Conservation (phyloP, 1,140 invertebrate species). For the Phymorhynchus buccinoides region DNA sequence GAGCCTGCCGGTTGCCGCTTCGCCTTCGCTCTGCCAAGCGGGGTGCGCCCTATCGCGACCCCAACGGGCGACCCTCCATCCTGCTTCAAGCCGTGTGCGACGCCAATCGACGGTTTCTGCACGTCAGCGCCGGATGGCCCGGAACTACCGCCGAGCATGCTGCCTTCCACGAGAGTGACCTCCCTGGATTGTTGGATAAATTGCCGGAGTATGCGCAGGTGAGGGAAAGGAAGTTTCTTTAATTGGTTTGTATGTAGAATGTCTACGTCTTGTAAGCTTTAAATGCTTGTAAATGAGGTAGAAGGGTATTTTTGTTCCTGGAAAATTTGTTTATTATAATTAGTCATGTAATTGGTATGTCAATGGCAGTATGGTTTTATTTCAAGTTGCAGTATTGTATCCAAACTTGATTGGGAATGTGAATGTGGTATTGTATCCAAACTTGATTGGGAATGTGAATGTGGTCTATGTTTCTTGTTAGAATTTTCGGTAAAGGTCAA, state of each 20-base stretch:
- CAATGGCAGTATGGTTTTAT: too few relatives aligned
- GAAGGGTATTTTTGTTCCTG: too few relatives aligned
- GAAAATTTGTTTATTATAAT: too few relatives aligned
- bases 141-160: conserved; percentile 37
- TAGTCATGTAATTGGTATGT: too few relatives aligned
- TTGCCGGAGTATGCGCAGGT: conserved; percentile 37
- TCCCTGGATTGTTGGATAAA: conserved; percentile 36
- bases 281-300: too few relatives aligned
- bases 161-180: conserved; percentile 38
- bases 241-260: background rate
- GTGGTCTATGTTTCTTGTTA: too few relatives aligned
- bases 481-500: too few relatives aligned
- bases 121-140: conserved; percentile 36
- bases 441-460: too few relatives aligned
- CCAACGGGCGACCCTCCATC: conserved; percentile 35
- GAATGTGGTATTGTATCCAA: too few relatives aligned
- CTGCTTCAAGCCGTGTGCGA: conserved; percentile 35
- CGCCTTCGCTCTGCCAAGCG: conserved; percentile 33
- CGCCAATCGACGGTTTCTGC: conserved; percentile 29
- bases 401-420: too few relatives aligned
- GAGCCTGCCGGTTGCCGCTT: conserved; percentile 35
- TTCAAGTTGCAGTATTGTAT: too few relatives aligned
- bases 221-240: background rate
- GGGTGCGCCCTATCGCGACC: conserved; percentile 30
- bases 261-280: too few relatives aligned